Evolutionary conservation across 1,140 invertebrate genomes (phyloP).

Genomic region (Melanaphis sacchari): DNA sequence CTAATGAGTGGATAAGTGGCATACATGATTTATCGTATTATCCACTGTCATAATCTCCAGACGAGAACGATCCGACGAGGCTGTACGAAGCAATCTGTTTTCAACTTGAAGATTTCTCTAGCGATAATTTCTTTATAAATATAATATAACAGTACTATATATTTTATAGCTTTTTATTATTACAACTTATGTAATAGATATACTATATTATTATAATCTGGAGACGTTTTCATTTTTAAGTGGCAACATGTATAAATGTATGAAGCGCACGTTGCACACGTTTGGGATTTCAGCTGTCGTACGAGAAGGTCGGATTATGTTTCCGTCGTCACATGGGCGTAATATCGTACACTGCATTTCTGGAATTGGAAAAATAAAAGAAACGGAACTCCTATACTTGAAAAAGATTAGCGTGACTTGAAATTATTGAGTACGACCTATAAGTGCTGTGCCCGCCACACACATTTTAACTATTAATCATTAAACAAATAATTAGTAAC

Average conservation of each 20-base stretch:
- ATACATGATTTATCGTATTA: background rate
- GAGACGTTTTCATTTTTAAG: background rate
- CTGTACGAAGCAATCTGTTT: background rate
- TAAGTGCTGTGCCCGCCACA: background rate
- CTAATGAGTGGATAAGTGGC: background rate
- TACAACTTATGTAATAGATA: background rate
- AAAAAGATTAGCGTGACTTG: background rate
- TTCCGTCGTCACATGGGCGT: background rate
- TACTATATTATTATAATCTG: background rate
- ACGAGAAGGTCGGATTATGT: background rate
- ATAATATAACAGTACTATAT: background rate
- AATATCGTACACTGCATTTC: background rate
- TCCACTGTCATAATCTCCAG: background rate
- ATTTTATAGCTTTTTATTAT: background rate
- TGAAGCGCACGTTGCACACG: background rate
- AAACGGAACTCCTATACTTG: background rate
- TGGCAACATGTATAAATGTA: background rate
- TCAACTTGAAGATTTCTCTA: background rate
- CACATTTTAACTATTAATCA: background rate
- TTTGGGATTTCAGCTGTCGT: background rate
- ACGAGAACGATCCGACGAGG: background rate
- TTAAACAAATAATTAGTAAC: background rate
- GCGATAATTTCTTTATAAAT: background rate
- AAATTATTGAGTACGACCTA: background rate
- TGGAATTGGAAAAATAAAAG: background rate